Evolutionary conservation across 1,140 invertebrate species (phyloP).

Genomic region (Ostrea edulis): DNA sequence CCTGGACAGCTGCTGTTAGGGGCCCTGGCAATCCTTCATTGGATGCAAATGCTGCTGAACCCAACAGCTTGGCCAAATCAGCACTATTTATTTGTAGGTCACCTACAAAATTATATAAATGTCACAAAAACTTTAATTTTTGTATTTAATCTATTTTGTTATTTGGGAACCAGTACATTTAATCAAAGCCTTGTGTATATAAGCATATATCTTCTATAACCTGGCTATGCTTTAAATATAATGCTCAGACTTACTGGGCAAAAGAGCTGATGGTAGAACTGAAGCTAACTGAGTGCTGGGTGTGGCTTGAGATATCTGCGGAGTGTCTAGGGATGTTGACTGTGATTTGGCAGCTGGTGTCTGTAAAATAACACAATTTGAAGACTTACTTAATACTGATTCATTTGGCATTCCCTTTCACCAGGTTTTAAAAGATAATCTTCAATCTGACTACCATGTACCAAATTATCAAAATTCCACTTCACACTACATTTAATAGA

Average conservation of each 20-base stretch:
- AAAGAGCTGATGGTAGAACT: conserved; percentile 50
- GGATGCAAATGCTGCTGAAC: conserved; percentile 59
- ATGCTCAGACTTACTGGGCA: conserved; percentile 57
- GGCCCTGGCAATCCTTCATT: conserved; percentile 66
- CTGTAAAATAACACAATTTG: background rate
- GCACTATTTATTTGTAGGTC: conserved; percentile 78
- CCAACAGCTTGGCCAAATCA: conserved; percentile 63
- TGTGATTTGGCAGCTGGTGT: conserved; percentile 47
- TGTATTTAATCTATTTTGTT: background rate
- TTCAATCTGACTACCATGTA: background rate
- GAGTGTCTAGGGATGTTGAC: conserved; percentile 83
- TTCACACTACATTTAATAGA: background rate
- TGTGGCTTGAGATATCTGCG: conserved; percentile 89
- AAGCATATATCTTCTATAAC: no score
- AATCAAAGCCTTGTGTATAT: no score
- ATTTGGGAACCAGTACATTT: background rate
- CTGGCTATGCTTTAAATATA: background rate
- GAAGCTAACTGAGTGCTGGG: conserved; percentile 81
- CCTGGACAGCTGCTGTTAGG: conserved; percentile 77
- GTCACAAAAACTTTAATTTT: no score
- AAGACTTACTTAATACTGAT: background rate
- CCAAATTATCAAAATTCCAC: background rate
- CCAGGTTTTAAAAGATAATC: background rate
- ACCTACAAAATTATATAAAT: conserved; percentile 65
- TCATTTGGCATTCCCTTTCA: background rate